Evolutionary conservation across 2,113 vertebrate species (phyloP).

Genomic region (Indicator maculatus): DNA sequence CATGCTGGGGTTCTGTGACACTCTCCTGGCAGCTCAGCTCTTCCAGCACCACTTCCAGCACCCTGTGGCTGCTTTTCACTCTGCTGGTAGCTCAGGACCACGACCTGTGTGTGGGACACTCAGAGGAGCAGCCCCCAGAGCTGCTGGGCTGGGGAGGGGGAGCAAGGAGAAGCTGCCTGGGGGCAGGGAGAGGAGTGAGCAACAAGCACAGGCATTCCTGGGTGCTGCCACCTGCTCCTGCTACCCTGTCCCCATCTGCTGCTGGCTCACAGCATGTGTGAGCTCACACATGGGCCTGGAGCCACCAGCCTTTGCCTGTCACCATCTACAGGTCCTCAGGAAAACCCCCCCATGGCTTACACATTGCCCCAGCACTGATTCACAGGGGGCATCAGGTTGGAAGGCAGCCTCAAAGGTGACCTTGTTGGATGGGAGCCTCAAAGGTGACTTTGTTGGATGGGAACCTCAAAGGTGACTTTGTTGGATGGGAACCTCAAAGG

Average conservation of each 20-base stretch:
- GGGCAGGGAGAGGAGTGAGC: not conserved
- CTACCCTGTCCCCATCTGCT: not conserved
- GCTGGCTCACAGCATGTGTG: not conserved
- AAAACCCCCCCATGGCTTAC: not conserved
- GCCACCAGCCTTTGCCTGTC: not conserved
- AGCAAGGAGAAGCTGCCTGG: not conserved
- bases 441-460: too few species aligned
- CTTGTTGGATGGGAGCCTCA: too few species aligned
- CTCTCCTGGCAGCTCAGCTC: not conserved
- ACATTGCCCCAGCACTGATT: too few species aligned
- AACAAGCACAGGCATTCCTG: not conserved
- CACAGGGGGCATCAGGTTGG: too few species aligned
- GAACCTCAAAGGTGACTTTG: too few species aligned
- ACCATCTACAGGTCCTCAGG: not conserved
- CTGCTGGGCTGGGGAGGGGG: not conserved
- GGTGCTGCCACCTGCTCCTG: not conserved
- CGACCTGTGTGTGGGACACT: rapidly evolving
- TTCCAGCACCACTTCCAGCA: not conserved
- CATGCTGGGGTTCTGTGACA: not conserved
- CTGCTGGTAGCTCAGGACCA: rapidly evolving
- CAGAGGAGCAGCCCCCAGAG: rapidly evolving
- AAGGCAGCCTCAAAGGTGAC: too few species aligned
- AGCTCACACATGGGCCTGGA: not conserved
- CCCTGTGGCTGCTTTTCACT: not conserved
- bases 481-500: too few species aligned